These are phyloP conservation scores for Axea sp. DNA, from an alignment of 2,888 invertebrate species.

Conservation along the genomic window DNA sequence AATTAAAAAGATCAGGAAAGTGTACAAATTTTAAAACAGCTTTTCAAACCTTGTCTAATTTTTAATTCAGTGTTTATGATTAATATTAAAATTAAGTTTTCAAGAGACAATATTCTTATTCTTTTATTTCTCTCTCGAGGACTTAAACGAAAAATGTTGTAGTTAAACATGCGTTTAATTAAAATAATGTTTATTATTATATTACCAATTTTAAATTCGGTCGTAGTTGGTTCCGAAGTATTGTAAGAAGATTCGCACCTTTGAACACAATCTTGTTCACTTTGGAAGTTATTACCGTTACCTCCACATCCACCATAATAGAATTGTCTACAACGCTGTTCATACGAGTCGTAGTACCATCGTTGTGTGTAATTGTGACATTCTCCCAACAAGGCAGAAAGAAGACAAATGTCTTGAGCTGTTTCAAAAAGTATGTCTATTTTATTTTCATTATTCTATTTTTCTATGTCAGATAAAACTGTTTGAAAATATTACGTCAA, in stretches of 20 bases:
- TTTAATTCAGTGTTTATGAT: too few relatives aligned
- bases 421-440: conserved; percentile 37
- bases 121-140: too few relatives aligned
- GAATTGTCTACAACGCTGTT: conserved; percentile 88
- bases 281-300: conserved; percentile 91
- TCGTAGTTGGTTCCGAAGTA: conserved; percentile 78
- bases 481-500: too few relatives aligned
- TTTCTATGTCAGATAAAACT: neutral
- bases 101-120: too few relatives aligned
- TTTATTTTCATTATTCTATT: conserved; percentile 3
- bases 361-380: conserved; percentile 87
- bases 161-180: neutral
- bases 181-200: neutral
- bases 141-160: neutral
- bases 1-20: too few relatives aligned
- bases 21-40: too few relatives aligned
- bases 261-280: conserved; percentile 84
- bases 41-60: too few relatives aligned
- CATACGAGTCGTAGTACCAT: conserved; percentile 92
- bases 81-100: too few relatives aligned
- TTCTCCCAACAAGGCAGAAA: conserved; percentile 88
- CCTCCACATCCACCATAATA: conserved; percentile 95
- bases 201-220: conserved; percentile 76
- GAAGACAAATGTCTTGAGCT: conserved; percentile 86
- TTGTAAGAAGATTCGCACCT: conserved; percentile 82